Conservation (phyloP, 2,797 vertebrate species). For the Sebastes diaconus region DNA sequence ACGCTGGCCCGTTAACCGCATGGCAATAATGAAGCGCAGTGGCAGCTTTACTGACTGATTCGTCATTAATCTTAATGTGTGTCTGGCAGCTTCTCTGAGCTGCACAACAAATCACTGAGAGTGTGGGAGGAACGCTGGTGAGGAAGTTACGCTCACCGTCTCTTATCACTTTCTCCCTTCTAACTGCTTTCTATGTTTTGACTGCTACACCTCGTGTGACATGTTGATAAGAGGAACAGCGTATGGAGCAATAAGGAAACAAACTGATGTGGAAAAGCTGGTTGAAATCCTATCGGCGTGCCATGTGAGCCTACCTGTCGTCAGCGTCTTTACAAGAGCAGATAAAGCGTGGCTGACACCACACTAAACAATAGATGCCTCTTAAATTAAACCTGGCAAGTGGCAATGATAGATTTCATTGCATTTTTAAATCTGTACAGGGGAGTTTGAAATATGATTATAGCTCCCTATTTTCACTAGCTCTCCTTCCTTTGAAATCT, state of each 20-base stretch:
- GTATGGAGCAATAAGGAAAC: neutral
- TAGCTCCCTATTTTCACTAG: neutral
- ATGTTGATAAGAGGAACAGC: neutral
- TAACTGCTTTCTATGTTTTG: slow-evolving; percentile 10
- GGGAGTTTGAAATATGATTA: slow-evolving; percentile 4
- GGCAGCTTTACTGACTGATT: slow-evolving; percentile 67
- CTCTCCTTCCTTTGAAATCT: neutral
- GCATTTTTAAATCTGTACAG: neutral
- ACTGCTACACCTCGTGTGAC: neutral
- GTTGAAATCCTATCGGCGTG: slow-evolving; percentile 4
- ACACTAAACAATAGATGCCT: neutral
- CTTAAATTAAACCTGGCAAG: slow-evolving; percentile 11
- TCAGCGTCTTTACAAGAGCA: slow-evolving; percentile 3
- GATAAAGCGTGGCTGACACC: neutral
- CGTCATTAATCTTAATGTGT: slow-evolving; percentile 71
- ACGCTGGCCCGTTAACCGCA: slow-evolving; percentile 57
- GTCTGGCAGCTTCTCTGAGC: slow-evolving; percentile 58
- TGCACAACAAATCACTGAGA: slow-evolving; percentile 47
- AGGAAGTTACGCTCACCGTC: slow-evolving; percentile 22
- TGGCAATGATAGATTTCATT: neutral
- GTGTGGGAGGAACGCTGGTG: neutral
- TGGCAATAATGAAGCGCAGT: slow-evolving; percentile 65
- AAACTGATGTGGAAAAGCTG: slow-evolving; percentile 6
- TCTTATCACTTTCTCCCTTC: slow-evolving; percentile 21
- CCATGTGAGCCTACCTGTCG: neutral